Percentiles rank a stretch among this genome's conserved stretches.
phyloP scores from a whole-genome alignment of 2,888 invertebrate species.

The Melinaea marsaeus region DNA sequence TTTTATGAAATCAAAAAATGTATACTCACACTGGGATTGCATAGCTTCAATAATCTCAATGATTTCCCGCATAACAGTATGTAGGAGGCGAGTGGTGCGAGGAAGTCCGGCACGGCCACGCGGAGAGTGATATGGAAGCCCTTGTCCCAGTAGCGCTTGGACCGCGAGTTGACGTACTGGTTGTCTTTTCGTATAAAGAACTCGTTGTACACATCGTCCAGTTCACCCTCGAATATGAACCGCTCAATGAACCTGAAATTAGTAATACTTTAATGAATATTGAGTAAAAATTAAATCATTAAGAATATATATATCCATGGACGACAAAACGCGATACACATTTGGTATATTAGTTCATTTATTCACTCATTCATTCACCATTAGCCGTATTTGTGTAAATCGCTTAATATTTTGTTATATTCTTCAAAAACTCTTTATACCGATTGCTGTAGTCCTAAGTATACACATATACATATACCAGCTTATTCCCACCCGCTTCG shows the following conservation, averaged over 20 bases:
- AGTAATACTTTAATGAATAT: background rate
- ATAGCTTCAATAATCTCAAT: constrained; percentile 82
- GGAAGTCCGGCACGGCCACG: constrained; percentile 82
- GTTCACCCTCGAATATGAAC: constrained; percentile 91
- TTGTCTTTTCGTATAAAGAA: constrained; percentile 87
- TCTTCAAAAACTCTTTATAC: no score
- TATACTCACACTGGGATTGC: constrained; percentile 81
- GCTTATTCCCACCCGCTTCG: no score
- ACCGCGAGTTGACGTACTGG: constrained; percentile 80
- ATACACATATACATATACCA: no score
- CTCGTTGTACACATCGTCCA: constrained; percentile 89
- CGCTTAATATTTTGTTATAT: no score
- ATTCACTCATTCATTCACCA: no score
- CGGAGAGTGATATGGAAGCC: constrained; percentile 74
- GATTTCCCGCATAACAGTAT: constrained; percentile 87
- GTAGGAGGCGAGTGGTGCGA: constrained; percentile 79
- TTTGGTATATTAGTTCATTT: no score
- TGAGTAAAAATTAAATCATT: background rate
- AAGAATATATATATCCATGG: background rate
- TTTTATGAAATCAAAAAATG: background rate
- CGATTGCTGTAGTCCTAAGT: no score
- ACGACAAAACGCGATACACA: no score
- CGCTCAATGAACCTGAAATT: constrained; percentile 81
- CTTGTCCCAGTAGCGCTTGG: constrained; percentile 83
- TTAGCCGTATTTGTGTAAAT: no score